Evolutionary conservation across 2,888 invertebrate species (phyloP).

Genomic region (Pristionchus mayeri): DNA sequence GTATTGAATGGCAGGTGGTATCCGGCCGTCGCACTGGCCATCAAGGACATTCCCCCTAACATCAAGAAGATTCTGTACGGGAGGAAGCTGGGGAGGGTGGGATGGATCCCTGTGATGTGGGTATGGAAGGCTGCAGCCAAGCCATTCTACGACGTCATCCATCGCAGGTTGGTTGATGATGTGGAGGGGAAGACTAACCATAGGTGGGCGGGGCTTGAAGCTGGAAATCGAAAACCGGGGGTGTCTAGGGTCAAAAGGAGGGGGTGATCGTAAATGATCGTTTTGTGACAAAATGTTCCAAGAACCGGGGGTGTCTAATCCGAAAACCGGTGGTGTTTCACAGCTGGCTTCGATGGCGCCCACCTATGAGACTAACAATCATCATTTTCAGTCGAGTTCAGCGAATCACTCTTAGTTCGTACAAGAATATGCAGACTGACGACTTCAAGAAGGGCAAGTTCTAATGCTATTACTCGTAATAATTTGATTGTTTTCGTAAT

Average conservation of each 20-base stretch:
- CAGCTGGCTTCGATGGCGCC: too few species aligned
- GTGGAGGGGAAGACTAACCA: neutral
- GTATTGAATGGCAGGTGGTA: neutral
- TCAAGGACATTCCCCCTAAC: neutral
- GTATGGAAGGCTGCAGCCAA: neutral
- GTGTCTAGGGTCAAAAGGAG: too few species aligned
- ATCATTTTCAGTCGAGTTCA: slow-evolving; percentile 8
- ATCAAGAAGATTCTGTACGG: neutral
- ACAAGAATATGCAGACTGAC: neutral
- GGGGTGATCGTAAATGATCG: too few species aligned
- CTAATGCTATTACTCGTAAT: too few species aligned
- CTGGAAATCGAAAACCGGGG: too few species aligned
- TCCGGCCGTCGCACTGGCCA: neutral
- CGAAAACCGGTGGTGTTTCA: too few species aligned
- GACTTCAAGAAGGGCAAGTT: neutral
- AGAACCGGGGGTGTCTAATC: too few species aligned
- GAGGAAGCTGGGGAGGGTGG: neutral
- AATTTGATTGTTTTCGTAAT: too few species aligned
- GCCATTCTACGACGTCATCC: neutral
- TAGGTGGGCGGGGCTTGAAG: neutral
- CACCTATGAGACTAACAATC: neutral
- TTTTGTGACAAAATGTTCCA: too few species aligned
- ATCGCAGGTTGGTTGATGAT: neutral
- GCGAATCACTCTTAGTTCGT: neutral
- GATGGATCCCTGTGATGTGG: slow-evolving; percentile 1